Percentiles rank a stretch among this genome's conserved stretches.
These are phyloP conservation scores for Aphaenogaster rudis DNA, from an alignment of 1,140 invertebrate species.

Conservation along the genomic window DNA sequence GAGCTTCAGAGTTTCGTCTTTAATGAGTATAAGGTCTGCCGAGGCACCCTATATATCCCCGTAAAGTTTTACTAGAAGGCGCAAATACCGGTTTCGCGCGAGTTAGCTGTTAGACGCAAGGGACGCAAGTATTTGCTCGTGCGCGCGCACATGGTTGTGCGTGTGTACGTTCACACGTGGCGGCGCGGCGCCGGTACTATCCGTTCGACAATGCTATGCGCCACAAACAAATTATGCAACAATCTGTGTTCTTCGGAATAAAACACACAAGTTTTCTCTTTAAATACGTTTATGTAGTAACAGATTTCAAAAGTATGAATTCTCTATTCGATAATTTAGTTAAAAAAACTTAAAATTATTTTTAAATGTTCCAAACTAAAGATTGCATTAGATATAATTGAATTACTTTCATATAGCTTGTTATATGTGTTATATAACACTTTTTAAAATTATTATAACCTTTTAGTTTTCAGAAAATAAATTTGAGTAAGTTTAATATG, in stretches of 20 bases:
- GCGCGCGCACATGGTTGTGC: conserved; percentile 3
- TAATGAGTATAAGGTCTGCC: conserved; percentile 15
- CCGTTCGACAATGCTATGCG: neutral
- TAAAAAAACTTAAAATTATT: too few species aligned
- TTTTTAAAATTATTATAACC: too few species aligned
- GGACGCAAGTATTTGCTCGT: conserved; percentile 33
- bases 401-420: too few species aligned
- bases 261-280: neutral
- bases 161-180: conserved; percentile 52
- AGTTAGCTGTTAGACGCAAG: conserved; percentile 3
- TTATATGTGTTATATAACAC: too few species aligned
- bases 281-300: too few species aligned
- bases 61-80: conserved; percentile 55
- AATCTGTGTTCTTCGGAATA: conserved; percentile 1
- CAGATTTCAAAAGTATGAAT: too few species aligned
- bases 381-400: too few species aligned
- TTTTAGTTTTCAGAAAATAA: too few species aligned
- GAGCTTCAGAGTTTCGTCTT: neutral
- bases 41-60: conserved; percentile 38
- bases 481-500: too few species aligned
- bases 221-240: conserved; percentile 42
- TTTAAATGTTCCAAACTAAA: too few species aligned
- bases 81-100: conserved; percentile 55
- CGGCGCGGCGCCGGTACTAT: conserved; percentile 34
- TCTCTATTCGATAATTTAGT: too few species aligned